phyloP scores from a whole-genome alignment of 2,797 vertebrate genomes.

The Syngnathus acus region DNA sequence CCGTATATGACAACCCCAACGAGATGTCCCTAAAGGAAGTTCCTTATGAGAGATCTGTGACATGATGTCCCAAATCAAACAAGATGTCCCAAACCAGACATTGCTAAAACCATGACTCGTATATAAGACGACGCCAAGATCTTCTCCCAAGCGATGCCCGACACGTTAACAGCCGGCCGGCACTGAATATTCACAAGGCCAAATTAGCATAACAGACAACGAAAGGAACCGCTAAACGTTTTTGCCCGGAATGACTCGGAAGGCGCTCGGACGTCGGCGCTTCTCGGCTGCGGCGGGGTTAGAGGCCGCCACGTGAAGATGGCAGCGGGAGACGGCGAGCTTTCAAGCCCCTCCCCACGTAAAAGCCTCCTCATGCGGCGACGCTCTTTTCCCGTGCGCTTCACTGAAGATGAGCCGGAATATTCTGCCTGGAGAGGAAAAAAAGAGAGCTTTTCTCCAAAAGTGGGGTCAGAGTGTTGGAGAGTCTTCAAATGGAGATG shows the following conservation, averaged over 20 bases:
- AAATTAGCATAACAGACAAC: background rate
- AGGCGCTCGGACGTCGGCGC: background rate
- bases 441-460: conserved; percentile 30
- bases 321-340: background rate
- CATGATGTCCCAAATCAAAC: background rate
- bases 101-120: too few relatives aligned
- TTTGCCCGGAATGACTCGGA: background rate
- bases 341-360: conserved; percentile 9
- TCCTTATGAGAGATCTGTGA: background rate
- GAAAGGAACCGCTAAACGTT: conserved; percentile 2
- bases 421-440: conserved; percentile 15
- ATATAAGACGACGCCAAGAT: background rate
- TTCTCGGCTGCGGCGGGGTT: background rate
- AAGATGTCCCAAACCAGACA: background rate
- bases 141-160: background rate
- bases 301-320: background rate
- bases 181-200: conserved; percentile 4
- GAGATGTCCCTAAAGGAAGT: too few relatives aligned
- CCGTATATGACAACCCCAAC: too few relatives aligned
- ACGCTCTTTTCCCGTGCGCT: conserved; percentile 43
- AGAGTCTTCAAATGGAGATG: conserved; percentile 47
- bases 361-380: conserved; percentile 43
- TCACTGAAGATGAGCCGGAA: conserved; percentile 39
- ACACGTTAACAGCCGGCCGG: background rate
- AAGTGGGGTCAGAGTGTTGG: conserved; percentile 41